These are phyloP conservation scores for Henricia sp. DNA, from an alignment of 53 echinoderm and acorn worm genomes.

Conservation along the genomic window DNA sequence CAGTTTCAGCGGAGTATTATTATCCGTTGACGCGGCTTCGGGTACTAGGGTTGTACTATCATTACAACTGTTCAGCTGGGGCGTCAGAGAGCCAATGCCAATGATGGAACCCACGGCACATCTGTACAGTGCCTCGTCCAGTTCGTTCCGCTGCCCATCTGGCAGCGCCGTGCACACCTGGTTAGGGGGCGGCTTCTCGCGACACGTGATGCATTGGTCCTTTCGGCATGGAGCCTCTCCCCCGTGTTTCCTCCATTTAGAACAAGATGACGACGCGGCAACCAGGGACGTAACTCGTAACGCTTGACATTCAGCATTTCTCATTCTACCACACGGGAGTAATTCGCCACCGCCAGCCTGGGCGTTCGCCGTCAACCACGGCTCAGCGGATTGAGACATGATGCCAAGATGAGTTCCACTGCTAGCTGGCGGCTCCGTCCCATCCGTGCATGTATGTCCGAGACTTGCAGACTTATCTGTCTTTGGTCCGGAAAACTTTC, in stretches of 20 bases:
- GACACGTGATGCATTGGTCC: constrained; percentile 46
- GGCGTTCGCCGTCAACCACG: not conserved
- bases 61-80: not conserved
- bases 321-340: not conserved
- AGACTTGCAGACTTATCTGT: constrained; percentile 28
- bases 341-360: not conserved
- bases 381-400: constrained; percentile 32
- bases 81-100: constrained; percentile 30
- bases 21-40: not conserved
- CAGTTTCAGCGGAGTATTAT: not conserved
- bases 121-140: constrained; percentile 55
- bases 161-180: constrained; percentile 78
- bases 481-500: constrained; percentile 40
- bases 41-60: not conserved
- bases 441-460: constrained; percentile 10
- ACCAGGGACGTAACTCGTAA: not conserved
- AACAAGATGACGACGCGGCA: not conserved
- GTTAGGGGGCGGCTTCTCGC: constrained; percentile 77
- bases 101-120: constrained; percentile 42
- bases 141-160: constrained; percentile 68
- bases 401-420: not conserved
- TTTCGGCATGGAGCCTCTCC: constrained; percentile 8
- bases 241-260: not conserved
- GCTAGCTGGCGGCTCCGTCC: not conserved
- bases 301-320: not conserved